A percentile compares a stretch with the other conserved stretches of the same genome.
Conservation (phyloP, 2,797 vertebrate species). For the Hydrolagus colliei region DNA sequence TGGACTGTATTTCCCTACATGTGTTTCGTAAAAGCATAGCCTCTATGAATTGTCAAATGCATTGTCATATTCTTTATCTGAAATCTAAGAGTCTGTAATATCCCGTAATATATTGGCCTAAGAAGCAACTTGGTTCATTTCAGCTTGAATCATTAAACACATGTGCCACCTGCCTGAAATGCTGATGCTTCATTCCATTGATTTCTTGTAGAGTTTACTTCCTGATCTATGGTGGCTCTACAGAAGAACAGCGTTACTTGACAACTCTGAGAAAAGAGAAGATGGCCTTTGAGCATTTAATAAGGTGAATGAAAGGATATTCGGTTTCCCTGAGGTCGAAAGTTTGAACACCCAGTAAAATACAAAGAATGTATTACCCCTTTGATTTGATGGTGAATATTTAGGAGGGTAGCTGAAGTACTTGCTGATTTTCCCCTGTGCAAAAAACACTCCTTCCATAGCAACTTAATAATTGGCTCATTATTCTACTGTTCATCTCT, state of each 20-base stretch:
- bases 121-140: slow-evolving; percentile 1
- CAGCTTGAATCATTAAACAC: background rate
- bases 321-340: background rate
- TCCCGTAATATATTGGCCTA: background rate
- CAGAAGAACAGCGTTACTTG: slow-evolving; percentile 91
- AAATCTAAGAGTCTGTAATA: no score
- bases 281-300: slow-evolving; percentile 89
- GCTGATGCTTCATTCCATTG: slow-evolving; percentile 3
- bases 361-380: no score
- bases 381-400: no score
- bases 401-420: no score
- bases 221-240: slow-evolving; percentile 88
- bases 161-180: background rate
- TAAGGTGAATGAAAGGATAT: slow-evolving; percentile 61
- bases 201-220: slow-evolving; percentile 77
- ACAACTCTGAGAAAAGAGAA: slow-evolving; percentile 87
- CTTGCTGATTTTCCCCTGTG: no score
- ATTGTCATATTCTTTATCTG: no score
- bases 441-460: no score
- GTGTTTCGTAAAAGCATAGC: no score
- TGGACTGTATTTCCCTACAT: no score
- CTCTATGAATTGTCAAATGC: no score
- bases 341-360: background rate
- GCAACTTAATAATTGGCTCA: no score
- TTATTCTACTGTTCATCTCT: no score